These are phyloP conservation scores for Elephantulus edwardii DNA, from an alignment of 2,113 vertebrate genomes.

Conservation along the genomic window DNA sequence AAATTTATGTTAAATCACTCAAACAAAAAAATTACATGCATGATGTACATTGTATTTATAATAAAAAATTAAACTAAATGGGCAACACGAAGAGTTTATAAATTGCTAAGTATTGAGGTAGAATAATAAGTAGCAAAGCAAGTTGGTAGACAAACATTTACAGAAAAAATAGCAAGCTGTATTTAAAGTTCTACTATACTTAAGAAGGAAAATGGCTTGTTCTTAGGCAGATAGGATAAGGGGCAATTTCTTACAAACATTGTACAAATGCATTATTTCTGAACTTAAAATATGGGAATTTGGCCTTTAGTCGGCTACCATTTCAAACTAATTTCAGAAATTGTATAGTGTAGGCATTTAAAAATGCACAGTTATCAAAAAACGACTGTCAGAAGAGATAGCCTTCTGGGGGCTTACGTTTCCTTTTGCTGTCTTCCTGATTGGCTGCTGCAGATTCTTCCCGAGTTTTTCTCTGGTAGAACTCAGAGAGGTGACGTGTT, in stretches of 20 bases:
- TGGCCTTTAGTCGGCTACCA: background rate
- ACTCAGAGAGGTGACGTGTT: slow-evolving; percentile 85
- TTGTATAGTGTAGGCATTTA: background rate
- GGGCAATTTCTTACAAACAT: background rate
- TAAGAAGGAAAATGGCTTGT: background rate
- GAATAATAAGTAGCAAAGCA: background rate
- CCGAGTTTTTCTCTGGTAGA: slow-evolving; percentile 88
- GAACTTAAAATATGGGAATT: slow-evolving; percentile 34
- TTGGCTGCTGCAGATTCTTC: slow-evolving; percentile 69
- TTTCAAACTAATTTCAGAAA: slow-evolving; percentile 25
- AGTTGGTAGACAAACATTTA: background rate
- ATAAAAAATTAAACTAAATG: slow-evolving; percentile 8
- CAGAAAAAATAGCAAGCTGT: background rate
- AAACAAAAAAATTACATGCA: background rate
- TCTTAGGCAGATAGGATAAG: slow-evolving; percentile 3
- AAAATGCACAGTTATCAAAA: background rate
- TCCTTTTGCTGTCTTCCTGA: slow-evolving; percentile 86
- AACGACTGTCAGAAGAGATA: background rate
- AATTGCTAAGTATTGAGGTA: background rate
- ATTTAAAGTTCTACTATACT: slow-evolving; percentile 25
- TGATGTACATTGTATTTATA: background rate
- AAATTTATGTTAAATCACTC: slow-evolving; percentile 24
- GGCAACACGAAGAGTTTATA: background rate
- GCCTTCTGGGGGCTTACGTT: slow-evolving; percentile 81
- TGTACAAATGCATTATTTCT: slow-evolving; percentile 1